Base-by-base conservation (phyloP, 2,888 invertebrate species). In the Branchipolynoe longqiensis region DNA sequence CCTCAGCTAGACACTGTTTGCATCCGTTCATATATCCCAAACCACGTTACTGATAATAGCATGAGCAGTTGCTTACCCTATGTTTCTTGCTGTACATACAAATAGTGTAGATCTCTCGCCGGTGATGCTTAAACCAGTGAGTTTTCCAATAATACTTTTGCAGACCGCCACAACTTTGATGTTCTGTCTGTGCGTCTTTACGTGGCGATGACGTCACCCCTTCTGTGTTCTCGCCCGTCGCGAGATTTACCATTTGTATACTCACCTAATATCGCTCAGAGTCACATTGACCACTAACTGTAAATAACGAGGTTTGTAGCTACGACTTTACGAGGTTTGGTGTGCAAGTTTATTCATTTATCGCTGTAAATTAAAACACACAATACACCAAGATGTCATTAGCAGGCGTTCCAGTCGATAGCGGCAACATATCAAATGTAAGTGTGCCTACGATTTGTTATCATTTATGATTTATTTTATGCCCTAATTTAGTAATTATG, bases 111-210 rank as follows among this genome's bases (percentile, higher is more conserved):
- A 69, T 36, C n/a, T 69, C 69, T 22, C 33, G 4, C 18, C 36
- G 4, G 25, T 14, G 69, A 69, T 33, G 36, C 69, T 8, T 14
- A 69, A 69, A 69, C 8, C 69, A 69, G 69, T 69, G 36, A 36
- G 36, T 14, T 69, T 69, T 69, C 69, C 69, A 33, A 69, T 33
- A 36, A 6, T 62, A 31, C 18, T 69, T 69, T 69, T 69, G 69
- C 69, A 69, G 69, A 69, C 69, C 33, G 69, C 33, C 69, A 18
- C 69, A 69, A 69, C 69, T 69, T 36, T 69, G 69, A 69, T 78
- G 78, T 78, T 78, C 78, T 78, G 78, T 78, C 78, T 78, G 78
- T 78, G 41, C 78, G 78, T 78, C 78, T 48, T 28, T 78, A 78
- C 78, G 78, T 78, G 78, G 78, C 78, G 78, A 28, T 78, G 78